Base-by-base conservation (phyloP, 2,113 vertebrate genomes). In the Cheirogaleus medius region DNA sequence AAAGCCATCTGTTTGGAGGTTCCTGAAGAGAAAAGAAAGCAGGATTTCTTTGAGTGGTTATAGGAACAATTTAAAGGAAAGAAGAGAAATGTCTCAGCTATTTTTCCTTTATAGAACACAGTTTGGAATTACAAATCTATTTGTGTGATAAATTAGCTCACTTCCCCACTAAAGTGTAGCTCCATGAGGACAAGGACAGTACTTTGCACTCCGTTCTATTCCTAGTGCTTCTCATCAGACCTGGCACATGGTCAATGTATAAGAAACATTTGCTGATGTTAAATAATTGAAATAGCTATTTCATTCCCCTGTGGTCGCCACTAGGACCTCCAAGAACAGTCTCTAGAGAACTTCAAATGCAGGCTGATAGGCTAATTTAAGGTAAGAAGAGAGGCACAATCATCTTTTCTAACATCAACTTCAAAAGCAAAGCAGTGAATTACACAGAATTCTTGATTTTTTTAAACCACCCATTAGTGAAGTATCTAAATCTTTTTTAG, bases 21-120 rank as follows among this genome's bases (percentile, higher is more conserved):
- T 87, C 96, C 99, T 99, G 96, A 82, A 96, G 95, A 97, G 95
- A 98, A 90, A 98, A 98, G 5, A 97, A 76, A 58, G 54, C 18
- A 88, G 20, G 17, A 68, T 47, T 73, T 85, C 64, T 97, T 87
- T 74, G 91, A 52, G 60, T 54, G 32, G 54, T 37, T 63, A 39
- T 74, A 10, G 42, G 42, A 85, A 81, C 56, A 32, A 60, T n/a
- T 42, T 44, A 66, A 83, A 74, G 37, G 71, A 69, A 94, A 95
- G 39, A 23, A 81, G 56, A 66, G 78, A 93, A 63, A 44, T 54
- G 39, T 20, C 7, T 78, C 56, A 80, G 81, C 34, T 21, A 71
- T 85, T 96, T 87, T 92, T 80, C 89, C 77, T 69, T 86, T 44
- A 47, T 3, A 44, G 87, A 87, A 68, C 8, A 42, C 17, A 44